Evolutionary conservation across 1,140 invertebrate genomes (phyloP).

Genomic region (Drosophila subpulchrella): DNA sequence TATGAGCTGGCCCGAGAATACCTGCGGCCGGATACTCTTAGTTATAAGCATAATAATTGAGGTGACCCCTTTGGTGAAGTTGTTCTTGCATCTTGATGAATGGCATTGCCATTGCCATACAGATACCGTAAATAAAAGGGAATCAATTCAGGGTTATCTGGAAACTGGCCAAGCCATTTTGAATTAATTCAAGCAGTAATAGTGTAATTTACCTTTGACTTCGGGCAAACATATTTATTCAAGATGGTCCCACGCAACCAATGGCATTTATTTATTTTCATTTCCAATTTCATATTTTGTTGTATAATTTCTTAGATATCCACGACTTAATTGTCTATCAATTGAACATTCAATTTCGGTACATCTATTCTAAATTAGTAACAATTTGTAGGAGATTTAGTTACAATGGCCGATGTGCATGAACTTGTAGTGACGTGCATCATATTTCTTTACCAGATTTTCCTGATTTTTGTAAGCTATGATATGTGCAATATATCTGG

Average conservation of each 20-base stretch:
- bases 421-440: slow-evolving; percentile 35
- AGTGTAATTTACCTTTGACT: slow-evolving; percentile 5
- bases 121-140: slow-evolving; percentile 1
- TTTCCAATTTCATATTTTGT: not conserved
- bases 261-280: not conserved
- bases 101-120: not conserved
- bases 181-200: not conserved
- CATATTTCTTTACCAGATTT: slow-evolving; percentile 30
- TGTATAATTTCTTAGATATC: not conserved
- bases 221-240: not conserved
- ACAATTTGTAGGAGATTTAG: not conserved
- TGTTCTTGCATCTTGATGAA: slow-evolving; percentile 29
- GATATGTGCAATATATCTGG: rapidly evolving
- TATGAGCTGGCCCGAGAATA: slow-evolving; percentile 3
- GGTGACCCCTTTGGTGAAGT: slow-evolving; percentile 11
- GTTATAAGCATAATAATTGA: slow-evolving; percentile 50
- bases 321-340: slow-evolving; percentile 15
- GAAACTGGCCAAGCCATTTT: not conserved
- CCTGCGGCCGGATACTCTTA: slow-evolving; percentile 48
- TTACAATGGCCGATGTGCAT: slow-evolving; percentile 40
- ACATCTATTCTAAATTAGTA: slow-evolving; percentile 3
- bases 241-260: not conserved
- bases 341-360: not conserved
- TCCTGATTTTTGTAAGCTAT: slow-evolving; percentile 27
- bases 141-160: not conserved